Conservation (phyloP, 1,140 invertebrate genomes). For the Epicauta chinensis region DNA sequence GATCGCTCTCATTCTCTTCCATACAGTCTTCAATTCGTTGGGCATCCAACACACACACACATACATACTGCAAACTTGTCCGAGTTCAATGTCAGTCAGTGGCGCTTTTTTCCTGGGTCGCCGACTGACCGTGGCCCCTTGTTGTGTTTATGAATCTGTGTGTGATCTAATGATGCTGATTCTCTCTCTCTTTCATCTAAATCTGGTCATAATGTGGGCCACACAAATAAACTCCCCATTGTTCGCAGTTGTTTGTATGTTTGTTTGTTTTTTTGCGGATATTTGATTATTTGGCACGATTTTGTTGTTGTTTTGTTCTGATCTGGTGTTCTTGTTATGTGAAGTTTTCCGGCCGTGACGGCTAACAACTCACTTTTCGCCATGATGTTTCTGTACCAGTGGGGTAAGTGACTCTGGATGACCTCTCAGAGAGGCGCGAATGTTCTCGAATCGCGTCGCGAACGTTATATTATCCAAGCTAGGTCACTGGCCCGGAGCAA, state of each 20-base stretch:
- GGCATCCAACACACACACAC: background rate
- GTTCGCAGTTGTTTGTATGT: too few species aligned
- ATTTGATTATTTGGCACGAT: background rate
- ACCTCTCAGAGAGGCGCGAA: constrained; percentile 31
- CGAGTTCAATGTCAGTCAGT: constrained; percentile 38
- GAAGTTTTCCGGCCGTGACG: constrained; percentile 24
- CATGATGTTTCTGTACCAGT: constrained; percentile 33
- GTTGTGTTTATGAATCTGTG: too few species aligned
- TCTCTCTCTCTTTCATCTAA: too few species aligned
- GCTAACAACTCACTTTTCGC: constrained; percentile 29
- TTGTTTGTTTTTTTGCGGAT: too few species aligned
- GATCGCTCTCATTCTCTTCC: background rate
- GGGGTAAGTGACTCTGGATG: constrained; percentile 38
- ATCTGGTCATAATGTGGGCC: too few species aligned
- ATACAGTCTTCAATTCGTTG: background rate
- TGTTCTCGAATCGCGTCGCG: constrained; percentile 25
- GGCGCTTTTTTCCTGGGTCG: constrained; percentile 38
- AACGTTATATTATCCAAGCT: constrained; percentile 13
- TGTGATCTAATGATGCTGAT: background rate
- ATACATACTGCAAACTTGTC: too few species aligned
- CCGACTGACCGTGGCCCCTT: constrained; percentile 40
- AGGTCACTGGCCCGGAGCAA: constrained; percentile 36
- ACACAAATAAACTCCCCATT: too few species aligned
- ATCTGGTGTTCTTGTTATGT: constrained; percentile 1
- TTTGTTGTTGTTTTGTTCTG: background rate